A percentile compares a stretch with the other conserved stretches of the same genome.
phyloP scores from a whole-genome alignment of 1,140 invertebrate genomes.

The Pseudomyrmex flavicornis region DNA sequence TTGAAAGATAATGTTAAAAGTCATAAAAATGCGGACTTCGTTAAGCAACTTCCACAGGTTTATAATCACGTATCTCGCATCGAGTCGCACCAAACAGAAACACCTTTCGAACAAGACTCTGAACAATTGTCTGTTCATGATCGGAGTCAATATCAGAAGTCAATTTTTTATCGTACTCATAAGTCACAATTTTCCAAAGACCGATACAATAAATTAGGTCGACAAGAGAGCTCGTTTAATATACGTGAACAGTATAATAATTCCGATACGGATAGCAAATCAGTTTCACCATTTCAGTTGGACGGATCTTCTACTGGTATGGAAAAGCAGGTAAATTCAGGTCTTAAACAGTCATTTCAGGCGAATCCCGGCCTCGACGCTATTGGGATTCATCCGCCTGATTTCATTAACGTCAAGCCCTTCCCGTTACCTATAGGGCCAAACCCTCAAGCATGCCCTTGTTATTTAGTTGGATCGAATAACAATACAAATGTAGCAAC shows the following conservation, averaged over 20 bases:
- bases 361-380: slow-evolving; percentile 61
- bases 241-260: slow-evolving; percentile 3
- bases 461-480: slow-evolving; percentile 76
- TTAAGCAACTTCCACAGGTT: not conserved
- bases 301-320: slow-evolving; percentile 20
- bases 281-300: slow-evolving; percentile 14
- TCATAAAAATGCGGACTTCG: slow-evolving; percentile 2
- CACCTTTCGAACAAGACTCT: not conserved
- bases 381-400: slow-evolving; percentile 75
- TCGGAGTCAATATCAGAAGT: slow-evolving; percentile 28
- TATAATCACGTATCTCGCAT: not conserved
- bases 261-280: slow-evolving; percentile 14
- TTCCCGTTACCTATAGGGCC: slow-evolving; percentile 76
- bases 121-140: slow-evolving; percentile 7
- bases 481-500: slow-evolving; percentile 63
- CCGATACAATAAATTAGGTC: slow-evolving; percentile 7
- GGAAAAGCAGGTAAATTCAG: slow-evolving; percentile 69
- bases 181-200: slow-evolving; percentile 26
- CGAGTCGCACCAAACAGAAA: not conserved
- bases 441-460: slow-evolving; percentile 78
- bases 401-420: slow-evolving; percentile 70
- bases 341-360: slow-evolving; percentile 30
- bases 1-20: not conserved
- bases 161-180: slow-evolving; percentile 1
- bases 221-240: slow-evolving; percentile 18